Conservation (phyloP, 2,797 vertebrate genomes). For the Chelon labrosus region DNA sequence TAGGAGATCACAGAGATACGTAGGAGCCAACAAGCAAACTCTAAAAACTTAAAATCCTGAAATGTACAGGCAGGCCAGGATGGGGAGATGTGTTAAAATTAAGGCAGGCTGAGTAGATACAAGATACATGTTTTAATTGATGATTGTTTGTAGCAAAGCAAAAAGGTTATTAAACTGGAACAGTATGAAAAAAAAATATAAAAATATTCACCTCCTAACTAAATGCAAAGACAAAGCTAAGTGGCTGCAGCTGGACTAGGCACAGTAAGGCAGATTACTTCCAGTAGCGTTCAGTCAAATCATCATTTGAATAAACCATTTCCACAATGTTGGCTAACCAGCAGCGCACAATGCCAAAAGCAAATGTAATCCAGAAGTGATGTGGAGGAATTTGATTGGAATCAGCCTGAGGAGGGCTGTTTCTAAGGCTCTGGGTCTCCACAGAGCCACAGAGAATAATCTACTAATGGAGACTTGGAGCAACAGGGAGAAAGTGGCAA, state of each 20-base stretch:
- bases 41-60: too few relatives aligned
- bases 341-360: background rate
- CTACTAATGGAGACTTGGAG: too few relatives aligned
- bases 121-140: background rate
- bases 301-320: background rate
- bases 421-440: background rate
- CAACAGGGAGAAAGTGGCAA: background rate
- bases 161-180: background rate
- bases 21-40: too few relatives aligned
- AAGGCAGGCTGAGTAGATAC: background rate
- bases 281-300: background rate
- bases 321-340: background rate
- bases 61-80: too few relatives aligned
- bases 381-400: background rate
- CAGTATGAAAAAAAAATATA: too few relatives aligned
- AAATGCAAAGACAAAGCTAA: background rate
- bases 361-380: background rate
- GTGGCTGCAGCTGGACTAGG: fast-evolving
- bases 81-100: background rate
- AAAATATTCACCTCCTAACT: background rate
- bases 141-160: background rate
- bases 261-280: background rate
- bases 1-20: too few relatives aligned
- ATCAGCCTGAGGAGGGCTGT: background rate
- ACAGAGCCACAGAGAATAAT: background rate